Evolutionary conservation across 1,140 invertebrate genomes (phyloP), one percentile per base, ranked within the genome.

Genomic region (Neodiprion virginianus): DNA sequence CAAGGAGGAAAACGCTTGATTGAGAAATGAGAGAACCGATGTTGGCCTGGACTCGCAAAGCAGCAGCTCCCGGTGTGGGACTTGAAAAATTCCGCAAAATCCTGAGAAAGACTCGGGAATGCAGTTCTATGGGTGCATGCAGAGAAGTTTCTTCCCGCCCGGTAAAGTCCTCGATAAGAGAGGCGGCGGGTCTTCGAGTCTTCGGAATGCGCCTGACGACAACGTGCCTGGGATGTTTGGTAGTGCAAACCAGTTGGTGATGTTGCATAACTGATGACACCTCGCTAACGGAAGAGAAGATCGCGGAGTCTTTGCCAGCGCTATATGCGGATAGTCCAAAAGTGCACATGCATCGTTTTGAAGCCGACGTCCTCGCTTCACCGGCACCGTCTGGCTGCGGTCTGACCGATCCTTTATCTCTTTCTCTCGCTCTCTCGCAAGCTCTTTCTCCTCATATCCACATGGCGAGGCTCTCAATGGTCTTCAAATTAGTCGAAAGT

Each of bases 211-310:
- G 53, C n/a, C 11, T 61, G 53, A 61, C 28, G 28, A 40, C 53
- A 61, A 61, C 53, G 53, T 61, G 53, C 53, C 53, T 61, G 53
- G 53, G 53, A 61, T 61, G 53, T 61, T 61, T 61, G 53, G 53
- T 61, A 61, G 53, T 61, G 53, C 53, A 61, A 61, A 61, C 53
- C 53, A 61, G 53, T 61, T 61, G 53, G 53, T 61, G 53, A 61
- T 61, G 53, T 61, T 61, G 53, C 53, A 61, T 61, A 61, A 61
- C 53, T 61, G 53, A 61, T 61, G 53, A 61, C 53, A 61, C 53
- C 53, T 11, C 11, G n/a, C 53, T 5, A 61, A 61, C 53, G 53
- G 53, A 61, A 61, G 53, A 61, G n/a, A 17, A 61, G 11, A 12
- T 12, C 11, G 53, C 11, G 53, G 53, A 7, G 53, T 61, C 53